Conservation (phyloP, 2,113 vertebrate genomes). For the Triplophysa rosa region DNA sequence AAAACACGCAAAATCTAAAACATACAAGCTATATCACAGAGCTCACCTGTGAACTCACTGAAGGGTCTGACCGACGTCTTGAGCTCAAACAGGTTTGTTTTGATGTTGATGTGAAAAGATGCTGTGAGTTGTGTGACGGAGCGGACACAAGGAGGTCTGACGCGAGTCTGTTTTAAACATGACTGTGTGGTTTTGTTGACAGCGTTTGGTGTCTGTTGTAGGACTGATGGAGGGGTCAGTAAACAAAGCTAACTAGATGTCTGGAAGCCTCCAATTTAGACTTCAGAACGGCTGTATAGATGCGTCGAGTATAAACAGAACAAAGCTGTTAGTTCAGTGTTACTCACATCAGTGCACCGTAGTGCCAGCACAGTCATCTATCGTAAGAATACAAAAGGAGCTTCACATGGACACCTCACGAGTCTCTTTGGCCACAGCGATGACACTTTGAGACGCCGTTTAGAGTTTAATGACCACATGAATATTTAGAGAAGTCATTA, state of each 20-base stretch:
- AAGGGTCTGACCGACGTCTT: too few relatives aligned
- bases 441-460: conserved; percentile 64
- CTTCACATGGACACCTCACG: conserved; percentile 51
- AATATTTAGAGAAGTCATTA: conserved; percentile 76
- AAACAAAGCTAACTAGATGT: conserved; percentile 20
- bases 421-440: conserved; percentile 60
- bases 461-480: conserved; percentile 74
- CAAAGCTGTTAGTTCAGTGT: background rate
- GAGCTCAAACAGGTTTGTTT: background rate
- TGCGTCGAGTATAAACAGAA: background rate
- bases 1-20: too few relatives aligned
- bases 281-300: conserved; percentile 20
- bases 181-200: background rate
- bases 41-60: too few relatives aligned
- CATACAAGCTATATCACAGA: too few relatives aligned
- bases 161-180: background rate
- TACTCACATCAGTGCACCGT: background rate
- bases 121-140: background rate
- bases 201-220: background rate
- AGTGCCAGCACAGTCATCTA: background rate
- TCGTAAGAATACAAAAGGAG: background rate
- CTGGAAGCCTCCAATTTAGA: conserved; percentile 27
- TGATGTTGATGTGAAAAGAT: background rate
- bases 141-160: background rate
- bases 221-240: conserved; percentile 13